A percentile compares a stretch with the other conserved stretches of the same genome.
phyloP scores from a whole-genome alignment of 1,140 invertebrate species.

The Euura saliciscinereae region DNA sequence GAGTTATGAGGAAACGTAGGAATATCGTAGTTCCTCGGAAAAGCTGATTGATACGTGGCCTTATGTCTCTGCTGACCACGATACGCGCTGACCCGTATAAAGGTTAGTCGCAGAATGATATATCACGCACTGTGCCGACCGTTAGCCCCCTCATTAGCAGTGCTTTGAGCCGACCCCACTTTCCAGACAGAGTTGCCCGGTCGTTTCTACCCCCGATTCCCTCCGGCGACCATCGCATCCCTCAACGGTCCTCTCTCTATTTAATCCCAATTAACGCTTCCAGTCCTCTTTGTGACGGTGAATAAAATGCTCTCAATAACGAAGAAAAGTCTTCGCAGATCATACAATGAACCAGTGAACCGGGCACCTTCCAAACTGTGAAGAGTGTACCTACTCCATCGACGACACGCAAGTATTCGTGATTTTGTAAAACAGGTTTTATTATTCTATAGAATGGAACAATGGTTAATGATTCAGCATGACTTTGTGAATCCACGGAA shows the following conservation, averaged over 20 bases:
- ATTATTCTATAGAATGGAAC: no score
- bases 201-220: neutral
- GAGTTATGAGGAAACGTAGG: no score
- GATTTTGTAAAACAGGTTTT: no score
- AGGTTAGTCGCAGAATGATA: neutral
- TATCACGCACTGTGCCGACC: neutral
- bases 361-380: no score
- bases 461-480: constrained; percentile 17
- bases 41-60: neutral
- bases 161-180: constrained; percentile 1
- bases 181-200: constrained; percentile 1
- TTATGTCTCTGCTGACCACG: neutral
- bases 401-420: no score
- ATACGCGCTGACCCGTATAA: neutral
- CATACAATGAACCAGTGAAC: neutral
- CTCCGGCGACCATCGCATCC: neutral
- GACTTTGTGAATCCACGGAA: constrained; percentile 52
- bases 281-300: neutral
- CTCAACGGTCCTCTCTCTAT: constrained; percentile 3
- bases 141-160: constrained; percentile 3
- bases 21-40: no score
- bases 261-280: constrained; percentile 2
- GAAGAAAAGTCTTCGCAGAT: neutral
- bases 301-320: neutral
- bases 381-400: no score